Conservation (phyloP, 1,140 invertebrate species). For the Temnothorax longispinosus region DNA sequence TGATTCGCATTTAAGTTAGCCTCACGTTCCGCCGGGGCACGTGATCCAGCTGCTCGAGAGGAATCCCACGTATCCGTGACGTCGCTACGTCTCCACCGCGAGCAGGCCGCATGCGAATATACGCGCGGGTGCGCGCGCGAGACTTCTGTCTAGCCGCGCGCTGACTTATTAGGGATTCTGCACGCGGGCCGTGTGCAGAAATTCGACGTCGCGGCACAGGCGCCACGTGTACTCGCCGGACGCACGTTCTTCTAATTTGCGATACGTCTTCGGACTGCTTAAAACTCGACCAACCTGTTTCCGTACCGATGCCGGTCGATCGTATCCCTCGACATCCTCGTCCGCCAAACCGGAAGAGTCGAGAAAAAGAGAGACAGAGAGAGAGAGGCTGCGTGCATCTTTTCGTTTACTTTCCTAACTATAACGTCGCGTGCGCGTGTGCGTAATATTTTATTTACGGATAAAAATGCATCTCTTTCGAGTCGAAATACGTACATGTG, state of each 20-base stretch:
- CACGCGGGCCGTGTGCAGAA: conserved; percentile 75
- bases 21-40: conserved; percentile 80
- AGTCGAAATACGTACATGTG: not conserved
- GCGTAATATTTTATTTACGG: not conserved
- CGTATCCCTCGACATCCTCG: not conserved
- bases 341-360: conserved; percentile 21
- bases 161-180: conserved; percentile 82
- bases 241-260: conserved; percentile 79
- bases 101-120: conserved; percentile 67
- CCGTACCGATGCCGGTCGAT: conserved; percentile 32
- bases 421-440: not conserved
- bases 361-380: not conserved
- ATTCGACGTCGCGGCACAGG: conserved; percentile 69
- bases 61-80: conserved; percentile 81
- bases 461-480: not conserved
- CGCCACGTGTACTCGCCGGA: conserved; percentile 75
- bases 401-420: not conserved
- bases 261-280: conserved; percentile 72
- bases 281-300: conserved; percentile 62
- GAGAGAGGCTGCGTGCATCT: not conserved
- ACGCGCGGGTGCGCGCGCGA: conserved; percentile 57
- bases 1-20: conserved; percentile 79
- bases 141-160: conserved; percentile 71
- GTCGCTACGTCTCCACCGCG: conserved; percentile 75
- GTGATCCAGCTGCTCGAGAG: conserved; percentile 83